Evolutionary conservation across 2,113 vertebrate species (phyloP).

Genomic region (Hemicordylus capensis): DNA sequence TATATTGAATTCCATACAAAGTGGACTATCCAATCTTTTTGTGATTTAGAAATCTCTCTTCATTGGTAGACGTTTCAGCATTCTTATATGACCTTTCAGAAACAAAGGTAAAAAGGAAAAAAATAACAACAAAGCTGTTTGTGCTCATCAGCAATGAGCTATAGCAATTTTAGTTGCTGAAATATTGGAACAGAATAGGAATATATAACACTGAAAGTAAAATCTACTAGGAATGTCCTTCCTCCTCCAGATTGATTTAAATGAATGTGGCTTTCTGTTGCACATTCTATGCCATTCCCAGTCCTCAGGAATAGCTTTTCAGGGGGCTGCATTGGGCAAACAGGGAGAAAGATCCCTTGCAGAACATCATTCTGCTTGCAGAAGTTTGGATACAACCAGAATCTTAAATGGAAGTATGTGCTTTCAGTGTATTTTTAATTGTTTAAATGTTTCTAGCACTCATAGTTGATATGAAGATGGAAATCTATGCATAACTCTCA

Average conservation of each 20-base stretch:
- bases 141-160: no score
- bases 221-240: not conserved
- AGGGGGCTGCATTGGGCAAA: no score
- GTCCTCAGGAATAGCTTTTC: no score
- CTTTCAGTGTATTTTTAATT: no score
- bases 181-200: not conserved
- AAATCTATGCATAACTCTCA: not conserved
- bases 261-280: no score
- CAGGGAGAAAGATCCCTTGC: no score
- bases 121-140: not conserved
- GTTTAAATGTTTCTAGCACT: not conserved
- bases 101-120: not conserved
- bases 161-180: not conserved
- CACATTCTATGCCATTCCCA: no score
- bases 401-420: no score
- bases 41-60: not conserved
- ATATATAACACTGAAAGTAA: not conserved
- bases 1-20: not conserved
- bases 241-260: fast-evolving
- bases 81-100: not conserved
- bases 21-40: not conserved
- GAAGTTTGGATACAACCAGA: no score
- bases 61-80: no score
- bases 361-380: no score
- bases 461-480: not conserved